Percentiles rank a stretch among this genome's conserved stretches.
phyloP scores from a whole-genome alignment of 2,888 invertebrate genomes.

The Creontiades dilutus region DNA sequence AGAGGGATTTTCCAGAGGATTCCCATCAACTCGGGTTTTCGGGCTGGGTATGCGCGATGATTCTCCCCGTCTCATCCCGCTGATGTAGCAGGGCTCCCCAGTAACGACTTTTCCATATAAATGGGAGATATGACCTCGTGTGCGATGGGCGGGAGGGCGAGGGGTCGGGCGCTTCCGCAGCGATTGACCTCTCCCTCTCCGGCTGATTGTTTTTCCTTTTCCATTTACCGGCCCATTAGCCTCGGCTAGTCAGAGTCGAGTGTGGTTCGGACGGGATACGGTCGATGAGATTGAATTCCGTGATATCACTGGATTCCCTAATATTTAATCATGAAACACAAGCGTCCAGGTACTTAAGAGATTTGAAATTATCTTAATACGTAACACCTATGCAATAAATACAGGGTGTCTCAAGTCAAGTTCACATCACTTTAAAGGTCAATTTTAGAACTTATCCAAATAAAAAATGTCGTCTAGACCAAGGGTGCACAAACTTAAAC shows the following conservation, averaged over 20 bases:
- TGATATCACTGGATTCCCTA: background rate
- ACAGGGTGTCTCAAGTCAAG: too few relatives aligned
- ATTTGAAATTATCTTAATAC: too few relatives aligned
- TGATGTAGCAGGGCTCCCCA: background rate
- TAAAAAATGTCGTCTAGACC: too few relatives aligned
- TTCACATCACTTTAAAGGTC: too few relatives aligned
- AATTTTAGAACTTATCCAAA: too few relatives aligned
- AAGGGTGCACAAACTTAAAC: too few relatives aligned
- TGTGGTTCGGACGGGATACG: conserved; percentile 7
- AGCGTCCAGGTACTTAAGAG: too few relatives aligned
- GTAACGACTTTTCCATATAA: conserved; percentile 56
- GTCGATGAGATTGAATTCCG: background rate
- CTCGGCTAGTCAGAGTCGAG: background rate
- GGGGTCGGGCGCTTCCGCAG: conserved; percentile 25
- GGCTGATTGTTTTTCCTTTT: conserved; percentile 73
- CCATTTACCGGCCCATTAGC: conserved; percentile 72
- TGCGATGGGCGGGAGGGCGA: background rate
- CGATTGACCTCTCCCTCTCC: conserved; percentile 48
- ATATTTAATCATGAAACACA: background rate
- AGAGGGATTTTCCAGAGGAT: conserved; percentile 24
- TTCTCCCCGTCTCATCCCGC: background rate
- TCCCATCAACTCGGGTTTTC: conserved; percentile 29
- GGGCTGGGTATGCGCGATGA: background rate
- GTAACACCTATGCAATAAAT: too few relatives aligned
- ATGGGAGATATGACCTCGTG: conserved; percentile 35